A percentile compares a stretch with the other conserved stretches of the same genome.
Conservation (phyloP, 2,113 vertebrate genomes). For the Phyllostomus hastatus region DNA sequence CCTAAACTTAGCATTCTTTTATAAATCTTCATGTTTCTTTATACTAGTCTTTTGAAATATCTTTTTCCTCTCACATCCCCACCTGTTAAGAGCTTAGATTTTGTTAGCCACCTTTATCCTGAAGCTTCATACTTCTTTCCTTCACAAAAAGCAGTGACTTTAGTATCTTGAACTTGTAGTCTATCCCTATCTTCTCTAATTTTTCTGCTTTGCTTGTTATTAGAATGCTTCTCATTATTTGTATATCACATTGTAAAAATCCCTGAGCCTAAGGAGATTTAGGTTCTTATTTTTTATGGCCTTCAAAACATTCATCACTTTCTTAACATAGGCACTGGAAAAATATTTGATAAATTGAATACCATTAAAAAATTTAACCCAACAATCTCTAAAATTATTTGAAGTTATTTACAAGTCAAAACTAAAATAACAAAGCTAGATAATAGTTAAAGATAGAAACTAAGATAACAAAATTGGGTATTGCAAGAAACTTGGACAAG, state of each 20-base stretch:
- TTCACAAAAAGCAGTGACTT: background rate
- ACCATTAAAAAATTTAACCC: background rate
- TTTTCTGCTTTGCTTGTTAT: background rate
- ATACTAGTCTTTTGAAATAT: background rate
- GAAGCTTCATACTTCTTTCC: background rate
- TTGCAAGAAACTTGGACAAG: background rate
- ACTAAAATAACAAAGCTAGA: background rate
- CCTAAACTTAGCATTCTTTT: background rate
- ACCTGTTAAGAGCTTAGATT: background rate
- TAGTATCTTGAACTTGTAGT: background rate
- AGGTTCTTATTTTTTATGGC: background rate
- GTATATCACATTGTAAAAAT: background rate
- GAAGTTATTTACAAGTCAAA: background rate
- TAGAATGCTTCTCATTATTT: background rate
- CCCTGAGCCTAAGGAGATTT: background rate
- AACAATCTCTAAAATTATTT: background rate
- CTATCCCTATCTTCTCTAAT: background rate
- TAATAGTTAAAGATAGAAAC: background rate
- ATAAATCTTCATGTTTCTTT: background rate
- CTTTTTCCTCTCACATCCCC: background rate
- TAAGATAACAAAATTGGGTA: background rate
- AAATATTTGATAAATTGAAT: constrained; percentile 6
- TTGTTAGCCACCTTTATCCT: background rate
- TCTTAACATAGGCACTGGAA: background rate
- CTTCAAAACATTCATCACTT: background rate